Percentiles rank a stretch among this genome's conserved stretches.
These are phyloP conservation scores for Ochlodes sylvanus DNA, from an alignment of 2,888 invertebrate genomes.

Conservation along the genomic window DNA sequence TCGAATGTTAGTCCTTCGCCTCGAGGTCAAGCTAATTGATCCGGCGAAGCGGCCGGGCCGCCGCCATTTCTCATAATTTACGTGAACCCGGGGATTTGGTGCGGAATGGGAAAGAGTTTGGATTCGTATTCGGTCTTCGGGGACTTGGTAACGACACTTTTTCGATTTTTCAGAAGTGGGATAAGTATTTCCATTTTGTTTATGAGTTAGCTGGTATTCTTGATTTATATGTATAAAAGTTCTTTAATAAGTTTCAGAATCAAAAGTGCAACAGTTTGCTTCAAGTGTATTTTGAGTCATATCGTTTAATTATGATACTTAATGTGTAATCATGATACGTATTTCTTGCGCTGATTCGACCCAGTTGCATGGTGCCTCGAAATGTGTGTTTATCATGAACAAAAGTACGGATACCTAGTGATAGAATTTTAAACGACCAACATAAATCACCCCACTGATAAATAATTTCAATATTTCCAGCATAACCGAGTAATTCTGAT, in stretches of 20 bases:
- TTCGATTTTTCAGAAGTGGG: neutral
- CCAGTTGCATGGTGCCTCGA: too few relatives aligned
- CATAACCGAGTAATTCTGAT: slow-evolving; percentile 11
- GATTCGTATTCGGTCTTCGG: slow-evolving; percentile 15
- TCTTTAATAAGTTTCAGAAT: neutral
- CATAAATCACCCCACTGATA: too few relatives aligned
- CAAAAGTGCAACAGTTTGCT: neutral
- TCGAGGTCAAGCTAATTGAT: slow-evolving; percentile 34
- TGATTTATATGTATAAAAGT: too few relatives aligned
- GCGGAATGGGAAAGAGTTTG: slow-evolving; percentile 30
- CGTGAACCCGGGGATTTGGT: slow-evolving; percentile 27
- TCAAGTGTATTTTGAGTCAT: neutral
- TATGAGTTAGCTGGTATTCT: neutral
- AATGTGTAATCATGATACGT: too few relatives aligned
- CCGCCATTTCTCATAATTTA: slow-evolving; percentile 40
- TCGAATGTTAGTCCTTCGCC: neutral
- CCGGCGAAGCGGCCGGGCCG: slow-evolving; percentile 23
- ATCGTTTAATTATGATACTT: too few relatives aligned
- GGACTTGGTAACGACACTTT: neutral
- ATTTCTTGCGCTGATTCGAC: too few relatives aligned
- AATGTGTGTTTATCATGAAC: too few relatives aligned
- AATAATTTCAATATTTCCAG: too few relatives aligned
- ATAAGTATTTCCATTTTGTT: slow-evolving; percentile 4
- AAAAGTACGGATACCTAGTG: too few relatives aligned
- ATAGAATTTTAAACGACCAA: too few relatives aligned